These are phyloP conservation scores for Forficula auricularia DNA, from an alignment of 1,140 invertebrate species.

Conservation along the genomic window DNA sequence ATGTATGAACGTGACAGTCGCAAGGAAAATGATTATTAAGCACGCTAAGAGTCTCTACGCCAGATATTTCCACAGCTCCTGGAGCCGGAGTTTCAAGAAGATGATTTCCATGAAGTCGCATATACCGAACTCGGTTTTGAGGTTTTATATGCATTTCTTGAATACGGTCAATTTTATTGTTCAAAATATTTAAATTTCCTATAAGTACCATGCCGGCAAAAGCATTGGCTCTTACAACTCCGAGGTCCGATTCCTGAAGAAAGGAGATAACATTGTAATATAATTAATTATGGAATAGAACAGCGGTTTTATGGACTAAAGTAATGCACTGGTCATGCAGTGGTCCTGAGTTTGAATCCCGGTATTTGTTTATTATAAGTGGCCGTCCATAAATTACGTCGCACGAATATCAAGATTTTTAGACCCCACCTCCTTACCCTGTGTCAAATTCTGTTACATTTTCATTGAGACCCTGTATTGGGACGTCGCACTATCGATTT, in stretches of 20 bases:
- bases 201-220: conserved; percentile 52
- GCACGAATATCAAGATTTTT: too few species aligned
- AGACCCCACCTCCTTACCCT: too few species aligned
- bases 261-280: too few species aligned
- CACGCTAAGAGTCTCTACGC: conserved; percentile 45
- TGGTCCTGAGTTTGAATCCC: too few species aligned
- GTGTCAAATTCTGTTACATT: too few species aligned
- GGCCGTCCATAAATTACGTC: too few species aligned
- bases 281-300: too few species aligned
- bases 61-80: conserved; percentile 42
- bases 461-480: too few species aligned
- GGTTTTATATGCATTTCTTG: conserved; percentile 47
- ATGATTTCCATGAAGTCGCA: conserved; percentile 63
- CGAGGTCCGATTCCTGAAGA: conserved; percentile 53
- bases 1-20: conserved; percentile 58
- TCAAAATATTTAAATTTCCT: conserved; percentile 49
- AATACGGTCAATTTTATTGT: conserved; percentile 67
- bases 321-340: too few species aligned
- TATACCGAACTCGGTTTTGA: conserved; percentile 44
- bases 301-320: too few species aligned
- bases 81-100: conserved; percentile 51
- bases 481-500: too few species aligned
- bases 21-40: conserved; percentile 65
- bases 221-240: conserved; percentile 36
- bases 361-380: too few species aligned